phyloP scores from a whole-genome alignment of 1,140 invertebrate species.

The Apis cerana region DNA sequence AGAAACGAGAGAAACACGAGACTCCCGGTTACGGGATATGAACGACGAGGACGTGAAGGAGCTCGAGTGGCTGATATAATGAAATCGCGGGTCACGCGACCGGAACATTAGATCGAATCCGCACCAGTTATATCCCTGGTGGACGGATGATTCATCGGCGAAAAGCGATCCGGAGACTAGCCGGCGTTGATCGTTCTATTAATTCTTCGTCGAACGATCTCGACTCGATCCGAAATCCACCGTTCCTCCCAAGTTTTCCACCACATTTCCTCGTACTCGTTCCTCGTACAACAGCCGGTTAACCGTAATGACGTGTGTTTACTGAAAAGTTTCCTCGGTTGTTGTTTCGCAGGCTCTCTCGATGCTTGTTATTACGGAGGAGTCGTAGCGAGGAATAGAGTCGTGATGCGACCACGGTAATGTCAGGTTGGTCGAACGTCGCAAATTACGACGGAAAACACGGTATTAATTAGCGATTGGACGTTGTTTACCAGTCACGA shows the following conservation, averaged over 20 bases:
- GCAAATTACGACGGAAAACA: conserved; percentile 56
- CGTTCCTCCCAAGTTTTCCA: not conserved
- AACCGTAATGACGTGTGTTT: conserved; percentile 43
- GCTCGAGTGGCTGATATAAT: conserved; percentile 53
- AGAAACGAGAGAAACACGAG: conserved; percentile 55
- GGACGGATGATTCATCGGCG: conserved; percentile 9
- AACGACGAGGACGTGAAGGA: conserved; percentile 57
- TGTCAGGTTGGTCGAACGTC: conserved; percentile 51
- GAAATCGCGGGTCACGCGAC: conserved; percentile 67
- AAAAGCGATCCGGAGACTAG: not conserved
- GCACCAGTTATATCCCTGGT: conserved; percentile 33
- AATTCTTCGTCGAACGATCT: conserved; percentile 4
- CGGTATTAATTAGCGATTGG: conserved; percentile 62
- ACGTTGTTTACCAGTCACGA: conserved; percentile 59
- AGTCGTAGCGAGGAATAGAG: conserved; percentile 48
- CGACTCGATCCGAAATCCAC: not conserved
- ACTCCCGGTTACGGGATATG: conserved; percentile 43
- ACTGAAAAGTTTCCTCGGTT: conserved; percentile 40
- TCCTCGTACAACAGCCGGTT: conserved; percentile 1
- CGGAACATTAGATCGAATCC: conserved; percentile 57
- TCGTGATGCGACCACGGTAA: conserved; percentile 59
- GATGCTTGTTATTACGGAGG: conserved; percentile 43
- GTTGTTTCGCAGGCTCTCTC: not conserved
- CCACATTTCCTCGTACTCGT: not conserved
- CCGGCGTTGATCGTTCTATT: conserved; percentile 9